phyloP scores from a whole-genome alignment of 1,140 invertebrate genomes.

The Zaprionus davidi region DNA sequence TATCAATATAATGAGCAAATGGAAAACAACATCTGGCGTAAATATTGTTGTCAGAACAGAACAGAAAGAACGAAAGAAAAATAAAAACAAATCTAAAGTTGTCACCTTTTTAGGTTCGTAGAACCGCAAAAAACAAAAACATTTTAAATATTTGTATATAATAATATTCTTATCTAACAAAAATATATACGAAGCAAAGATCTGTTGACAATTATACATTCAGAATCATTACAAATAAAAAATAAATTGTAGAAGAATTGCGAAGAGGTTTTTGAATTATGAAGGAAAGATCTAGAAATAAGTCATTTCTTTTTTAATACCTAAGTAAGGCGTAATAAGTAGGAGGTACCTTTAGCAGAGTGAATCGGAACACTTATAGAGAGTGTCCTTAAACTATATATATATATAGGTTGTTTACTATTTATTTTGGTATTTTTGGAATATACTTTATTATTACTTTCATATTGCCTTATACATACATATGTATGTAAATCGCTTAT shows the following conservation, averaged over 20 bases:
- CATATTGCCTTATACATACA: no score
- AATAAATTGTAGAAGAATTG: not conserved
- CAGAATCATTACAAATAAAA: not conserved
- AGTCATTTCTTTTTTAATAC: no score
- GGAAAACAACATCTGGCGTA: slow-evolving; percentile 7
- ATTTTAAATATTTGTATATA: slow-evolving; percentile 4
- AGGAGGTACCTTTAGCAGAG: no score
- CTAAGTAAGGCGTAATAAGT: no score
- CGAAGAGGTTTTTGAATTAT: not conserved
- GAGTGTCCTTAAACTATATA: no score
- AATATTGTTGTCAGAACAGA: not conserved
- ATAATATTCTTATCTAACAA: slow-evolving; percentile 23
- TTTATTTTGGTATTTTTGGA: no score
- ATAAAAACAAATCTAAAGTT: slow-evolving; percentile 21
- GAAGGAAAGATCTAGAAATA: not conserved
- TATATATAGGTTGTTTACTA: no score
- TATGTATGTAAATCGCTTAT: no score
- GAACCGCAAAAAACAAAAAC: slow-evolving; percentile 1
- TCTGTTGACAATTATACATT: not conserved
- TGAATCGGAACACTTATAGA: no score
- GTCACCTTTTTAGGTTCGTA: slow-evolving; percentile 1
- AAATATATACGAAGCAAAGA: slow-evolving; percentile 4
- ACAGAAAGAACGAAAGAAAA: not conserved
- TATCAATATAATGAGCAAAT: slow-evolving; percentile 6
- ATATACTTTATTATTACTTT: no score